Percentiles rank a stretch among this genome's conserved stretches.
phyloP scores from a whole-genome alignment of 2,888 invertebrate genomes.

The Phania funesta region DNA sequence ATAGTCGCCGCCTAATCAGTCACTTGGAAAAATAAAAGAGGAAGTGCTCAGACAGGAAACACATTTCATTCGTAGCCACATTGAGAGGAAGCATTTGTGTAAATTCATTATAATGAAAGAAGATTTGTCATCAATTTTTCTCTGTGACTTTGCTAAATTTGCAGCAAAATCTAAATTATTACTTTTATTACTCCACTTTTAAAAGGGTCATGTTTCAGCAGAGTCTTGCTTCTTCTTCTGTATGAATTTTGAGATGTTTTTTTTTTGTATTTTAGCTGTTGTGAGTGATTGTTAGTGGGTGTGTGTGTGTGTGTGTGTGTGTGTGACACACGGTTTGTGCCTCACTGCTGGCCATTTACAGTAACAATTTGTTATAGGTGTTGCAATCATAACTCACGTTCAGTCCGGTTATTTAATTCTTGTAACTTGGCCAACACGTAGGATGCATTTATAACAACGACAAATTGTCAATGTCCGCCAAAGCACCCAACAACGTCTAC shows the following conservation, averaged over 20 bases:
- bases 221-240: neutral
- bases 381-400: slow-evolving; percentile 67
- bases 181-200: slow-evolving; percentile 49
- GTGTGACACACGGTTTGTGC: neutral
- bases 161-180: slow-evolving; percentile 60
- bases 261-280: neutral
- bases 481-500: slow-evolving; percentile 9
- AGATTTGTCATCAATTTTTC: slow-evolving; percentile 63
- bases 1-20: slow-evolving; percentile 11
- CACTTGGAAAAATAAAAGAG: neutral
- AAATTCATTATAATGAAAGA: slow-evolving; percentile 63
- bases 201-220: slow-evolving; percentile 44
- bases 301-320: neutral
- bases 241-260: neutral
- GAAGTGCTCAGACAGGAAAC: slow-evolving; percentile 4
- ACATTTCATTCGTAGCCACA: slow-evolving; percentile 14
- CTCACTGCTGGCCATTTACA: slow-evolving; percentile 38
- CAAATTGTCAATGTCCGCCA: slow-evolving; percentile 67
- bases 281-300: neutral
- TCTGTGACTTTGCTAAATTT: slow-evolving; percentile 60
- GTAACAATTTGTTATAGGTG: slow-evolving; percentile 67
- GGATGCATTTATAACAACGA: slow-evolving; percentile 67
- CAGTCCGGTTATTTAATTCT: slow-evolving; percentile 64
- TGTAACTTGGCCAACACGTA: slow-evolving; percentile 66
- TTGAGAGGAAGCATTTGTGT: slow-evolving; percentile 46